Evolutionary conservation across 53 echinoderm and acorn worm genomes (phyloP).

Genomic region (Astropecten irregularis): DNA sequence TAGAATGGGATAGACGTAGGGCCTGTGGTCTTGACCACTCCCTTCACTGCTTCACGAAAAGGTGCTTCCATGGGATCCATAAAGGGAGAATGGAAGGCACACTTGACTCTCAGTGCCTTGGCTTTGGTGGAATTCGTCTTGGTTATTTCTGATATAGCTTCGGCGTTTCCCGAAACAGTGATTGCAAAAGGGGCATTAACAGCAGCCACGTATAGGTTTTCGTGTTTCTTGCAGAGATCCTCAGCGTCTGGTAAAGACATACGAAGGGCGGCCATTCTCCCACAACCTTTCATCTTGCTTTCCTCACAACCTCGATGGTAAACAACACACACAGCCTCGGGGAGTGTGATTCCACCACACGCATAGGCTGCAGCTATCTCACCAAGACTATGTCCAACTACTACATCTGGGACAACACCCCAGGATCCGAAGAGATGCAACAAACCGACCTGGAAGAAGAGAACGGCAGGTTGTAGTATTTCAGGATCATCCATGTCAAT

Average conservation of each 20-base stretch:
- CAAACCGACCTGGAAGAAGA: conserved; percentile 81
- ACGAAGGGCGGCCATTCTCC: conserved; percentile 83
- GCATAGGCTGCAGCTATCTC: conserved; percentile 92
- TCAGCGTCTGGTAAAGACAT: conserved; percentile 68
- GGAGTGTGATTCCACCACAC: conserved; percentile 74
- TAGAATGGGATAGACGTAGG: conserved; percentile 62
- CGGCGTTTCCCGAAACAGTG: conserved; percentile 75
- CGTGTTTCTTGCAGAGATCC: conserved; percentile 65
- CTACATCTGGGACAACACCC: conserved; percentile 78
- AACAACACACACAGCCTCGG: conserved; percentile 82
- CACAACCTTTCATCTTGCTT: conserved; percentile 75
- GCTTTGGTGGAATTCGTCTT: conserved; percentile 68
- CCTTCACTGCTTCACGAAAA: conserved; percentile 79
- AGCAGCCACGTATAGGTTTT: conserved; percentile 79
- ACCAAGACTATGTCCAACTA: conserved; percentile 91
- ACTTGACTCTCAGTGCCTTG: conserved; percentile 73
- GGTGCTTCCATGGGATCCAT: conserved; percentile 86
- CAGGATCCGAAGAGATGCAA: conserved; percentile 70
- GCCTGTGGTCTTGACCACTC: conserved; percentile 65
- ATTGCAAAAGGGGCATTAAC: conserved; percentile 73
- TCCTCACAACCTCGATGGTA: conserved; percentile 86
- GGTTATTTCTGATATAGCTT: conserved; percentile 67
- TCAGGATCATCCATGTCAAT: conserved; percentile 39
- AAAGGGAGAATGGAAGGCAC: conserved; percentile 91
- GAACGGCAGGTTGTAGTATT: conserved; percentile 81